Conservation (phyloP, 2,888 invertebrate species). For the Athalia circularis region DNA sequence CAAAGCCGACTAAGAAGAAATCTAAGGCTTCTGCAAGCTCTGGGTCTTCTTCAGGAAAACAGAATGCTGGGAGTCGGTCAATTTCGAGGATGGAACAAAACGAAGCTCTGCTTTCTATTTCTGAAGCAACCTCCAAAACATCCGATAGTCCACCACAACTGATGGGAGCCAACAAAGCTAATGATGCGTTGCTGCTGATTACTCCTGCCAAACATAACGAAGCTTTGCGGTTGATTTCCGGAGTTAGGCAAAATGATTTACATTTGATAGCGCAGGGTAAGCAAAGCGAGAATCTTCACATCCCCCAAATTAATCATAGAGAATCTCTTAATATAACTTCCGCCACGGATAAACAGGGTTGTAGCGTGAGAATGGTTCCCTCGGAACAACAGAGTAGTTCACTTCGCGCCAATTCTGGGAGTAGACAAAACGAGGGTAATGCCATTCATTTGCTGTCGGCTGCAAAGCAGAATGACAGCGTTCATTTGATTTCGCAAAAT, state of each 20-base stretch:
- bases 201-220: conserved; percentile 52
- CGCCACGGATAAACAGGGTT: conserved; percentile 50
- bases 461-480: conserved; percentile 54
- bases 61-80: conserved; percentile 46
- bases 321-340: conserved; percentile 56
- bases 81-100: conserved; percentile 57
- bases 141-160: conserved; percentile 2
- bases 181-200: conserved; percentile 37
- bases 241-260: conserved; percentile 55
- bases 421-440: conserved; percentile 54
- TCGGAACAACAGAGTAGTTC: not conserved
- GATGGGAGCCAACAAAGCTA: conserved; percentile 4
- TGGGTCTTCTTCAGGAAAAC: conserved; percentile 47
- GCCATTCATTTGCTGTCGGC: conserved; percentile 63
- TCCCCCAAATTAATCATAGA: conserved; percentile 32
- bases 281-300: conserved; percentile 48
- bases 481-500: conserved; percentile 52
- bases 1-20: conserved; percentile 60
- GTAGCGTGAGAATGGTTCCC: not conserved
- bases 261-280: conserved; percentile 54
- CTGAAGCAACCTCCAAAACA: conserved; percentile 53
- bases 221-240: conserved; percentile 54
- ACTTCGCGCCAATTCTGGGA: conserved; percentile 36
- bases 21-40: conserved; percentile 37
- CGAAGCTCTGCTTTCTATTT: conserved; percentile 60